Evolutionary conservation across 1,140 invertebrate genomes (phyloP).

Genomic region (Mycetomoellerius zeteki): DNA sequence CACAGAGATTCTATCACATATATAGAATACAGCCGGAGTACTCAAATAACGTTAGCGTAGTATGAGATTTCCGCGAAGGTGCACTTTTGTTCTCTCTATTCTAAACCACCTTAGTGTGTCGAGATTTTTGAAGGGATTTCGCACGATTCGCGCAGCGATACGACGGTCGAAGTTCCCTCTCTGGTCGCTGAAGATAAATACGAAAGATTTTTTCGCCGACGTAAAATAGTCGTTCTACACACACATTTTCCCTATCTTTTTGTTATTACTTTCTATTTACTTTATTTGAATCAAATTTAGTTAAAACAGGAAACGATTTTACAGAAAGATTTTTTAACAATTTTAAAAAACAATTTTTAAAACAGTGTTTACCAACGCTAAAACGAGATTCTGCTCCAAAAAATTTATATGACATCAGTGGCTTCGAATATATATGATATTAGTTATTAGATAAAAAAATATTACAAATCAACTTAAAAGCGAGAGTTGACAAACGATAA

Average conservation of each 20-base stretch:
- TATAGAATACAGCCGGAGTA: background rate
- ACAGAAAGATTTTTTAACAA: background rate
- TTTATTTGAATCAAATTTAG: slow-evolving; percentile 21
- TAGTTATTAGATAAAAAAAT: slow-evolving; percentile 32
- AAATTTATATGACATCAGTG: background rate
- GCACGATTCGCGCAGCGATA: slow-evolving; percentile 35
- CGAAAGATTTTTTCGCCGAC: background rate
- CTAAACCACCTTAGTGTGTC: background rate
- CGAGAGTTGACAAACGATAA: slow-evolving; percentile 31
- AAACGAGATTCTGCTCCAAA: background rate
- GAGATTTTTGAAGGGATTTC: slow-evolving; percentile 31
- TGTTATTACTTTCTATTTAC: background rate
- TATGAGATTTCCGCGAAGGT: background rate
- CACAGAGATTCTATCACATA: slow-evolving; percentile 15
- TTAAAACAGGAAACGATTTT: slow-evolving; percentile 4
- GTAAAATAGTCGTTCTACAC: background rate
- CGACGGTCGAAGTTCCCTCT: background rate
- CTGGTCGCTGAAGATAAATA: slow-evolving; percentile 11
- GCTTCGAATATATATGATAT: background rate
- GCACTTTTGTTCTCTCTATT: slow-evolving; percentile 28
- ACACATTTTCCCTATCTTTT: background rate
- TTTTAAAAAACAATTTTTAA: slow-evolving; percentile 8
- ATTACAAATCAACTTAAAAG: slow-evolving; percentile 28
- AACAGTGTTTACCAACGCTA: background rate
- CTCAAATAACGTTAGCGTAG: background rate